Percentiles rank a stretch among this genome's conserved stretches.
Conservation (phyloP, 2,113 vertebrate genomes). For the Danionella cerebrum region DNA sequence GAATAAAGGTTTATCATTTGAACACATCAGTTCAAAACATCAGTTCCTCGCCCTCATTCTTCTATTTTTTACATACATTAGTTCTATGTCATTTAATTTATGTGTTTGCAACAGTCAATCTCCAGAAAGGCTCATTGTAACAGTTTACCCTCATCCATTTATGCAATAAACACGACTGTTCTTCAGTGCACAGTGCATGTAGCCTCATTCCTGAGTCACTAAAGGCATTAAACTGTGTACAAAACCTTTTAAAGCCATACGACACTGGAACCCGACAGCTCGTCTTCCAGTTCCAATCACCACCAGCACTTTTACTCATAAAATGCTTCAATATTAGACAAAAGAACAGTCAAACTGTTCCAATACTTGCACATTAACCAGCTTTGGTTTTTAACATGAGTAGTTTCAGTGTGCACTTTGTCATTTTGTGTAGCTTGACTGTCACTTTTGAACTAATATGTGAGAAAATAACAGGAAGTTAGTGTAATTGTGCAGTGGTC, state of each 20-base stretch:
- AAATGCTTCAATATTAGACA: background rate
- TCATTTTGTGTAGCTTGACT: constrained; percentile 1
- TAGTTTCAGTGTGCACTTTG: background rate
- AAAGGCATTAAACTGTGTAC: background rate
- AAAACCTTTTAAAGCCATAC: background rate
- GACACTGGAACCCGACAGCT: background rate
- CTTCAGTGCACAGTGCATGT: no score
- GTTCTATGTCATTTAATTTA: no score
- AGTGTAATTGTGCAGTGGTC: background rate
- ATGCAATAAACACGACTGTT: background rate
- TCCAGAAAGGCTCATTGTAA: no score
- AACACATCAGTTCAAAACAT: no score
- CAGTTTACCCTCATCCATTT: background rate
- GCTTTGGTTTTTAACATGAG: background rate
- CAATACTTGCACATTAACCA: no score
- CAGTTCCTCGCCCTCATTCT: no score
- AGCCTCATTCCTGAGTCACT: background rate
- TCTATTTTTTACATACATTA: no score
- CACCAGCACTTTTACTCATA: background rate
- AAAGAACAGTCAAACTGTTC: no score
- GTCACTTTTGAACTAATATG: constrained; percentile 17
- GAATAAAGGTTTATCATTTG: no score
- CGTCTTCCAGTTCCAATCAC: background rate
- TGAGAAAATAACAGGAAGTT: constrained; percentile 8
- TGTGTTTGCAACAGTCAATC: background rate